Evolutionary conservation across 2,797 vertebrate species (phyloP).

Genomic region (Astyanax mexicanus): DNA sequence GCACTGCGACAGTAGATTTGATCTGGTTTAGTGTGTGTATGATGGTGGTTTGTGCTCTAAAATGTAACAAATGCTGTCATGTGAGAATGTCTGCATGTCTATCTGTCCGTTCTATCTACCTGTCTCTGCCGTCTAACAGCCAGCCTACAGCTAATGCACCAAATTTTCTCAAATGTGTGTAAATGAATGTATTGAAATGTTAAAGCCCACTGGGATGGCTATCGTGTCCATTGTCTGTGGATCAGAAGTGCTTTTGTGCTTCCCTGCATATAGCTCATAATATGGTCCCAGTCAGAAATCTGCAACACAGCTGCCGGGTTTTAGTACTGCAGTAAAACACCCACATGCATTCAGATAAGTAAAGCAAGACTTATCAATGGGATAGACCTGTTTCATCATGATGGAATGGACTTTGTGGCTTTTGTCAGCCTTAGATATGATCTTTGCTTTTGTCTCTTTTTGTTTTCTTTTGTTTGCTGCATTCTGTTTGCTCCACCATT

Average conservation of each 20-base stretch:
- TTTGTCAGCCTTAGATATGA: constrained; percentile 7
- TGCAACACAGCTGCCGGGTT: not conserved
- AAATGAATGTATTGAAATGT: no score
- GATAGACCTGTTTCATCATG: not conserved
- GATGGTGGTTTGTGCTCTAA: not conserved
- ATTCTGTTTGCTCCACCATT: not conserved
- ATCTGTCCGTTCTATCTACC: no score
- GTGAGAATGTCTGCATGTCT: no score
- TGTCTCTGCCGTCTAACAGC: no score
- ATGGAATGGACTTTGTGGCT: constrained; percentile 1
- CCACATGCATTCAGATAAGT: not conserved
- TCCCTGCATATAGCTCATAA: no score
- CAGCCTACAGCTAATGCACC: no score
- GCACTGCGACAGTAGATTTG: constrained; percentile 76
- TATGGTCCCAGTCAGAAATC: not conserved
- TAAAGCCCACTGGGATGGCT: no score
- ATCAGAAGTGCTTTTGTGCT: no score
- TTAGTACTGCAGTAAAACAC: constrained; percentile 8
- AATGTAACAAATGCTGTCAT: no score
- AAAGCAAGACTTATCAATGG: not conserved
- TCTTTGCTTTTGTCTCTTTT: not conserved
- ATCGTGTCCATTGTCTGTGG: constrained; percentile 5
- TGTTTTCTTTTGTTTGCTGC: not conserved
- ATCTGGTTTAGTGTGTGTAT: not conserved
- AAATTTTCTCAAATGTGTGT: no score